Conservation (phyloP, 2,888 invertebrate species). For the Melanotus villosus region DNA sequence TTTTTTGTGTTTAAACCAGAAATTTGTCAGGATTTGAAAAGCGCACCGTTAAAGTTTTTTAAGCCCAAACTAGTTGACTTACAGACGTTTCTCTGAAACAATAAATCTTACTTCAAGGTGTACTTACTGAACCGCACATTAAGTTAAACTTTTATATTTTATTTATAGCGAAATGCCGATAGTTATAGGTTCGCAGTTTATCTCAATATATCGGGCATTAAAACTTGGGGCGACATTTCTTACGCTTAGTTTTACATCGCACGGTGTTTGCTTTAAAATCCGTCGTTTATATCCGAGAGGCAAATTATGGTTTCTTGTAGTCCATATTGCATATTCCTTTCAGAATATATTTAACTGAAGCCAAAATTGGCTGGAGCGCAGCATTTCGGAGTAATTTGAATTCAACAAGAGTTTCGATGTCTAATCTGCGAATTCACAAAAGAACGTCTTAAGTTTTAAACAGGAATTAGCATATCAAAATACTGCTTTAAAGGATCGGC, state of each 20-base stretch:
- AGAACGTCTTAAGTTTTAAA: slow-evolving; percentile 60
- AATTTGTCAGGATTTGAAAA: too few relatives aligned
- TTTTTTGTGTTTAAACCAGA: too few relatives aligned
- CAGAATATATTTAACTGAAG: slow-evolving; percentile 27
- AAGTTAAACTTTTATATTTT: slow-evolving; percentile 1
- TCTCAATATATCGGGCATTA: neutral
- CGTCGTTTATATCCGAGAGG: neutral
- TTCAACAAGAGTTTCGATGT: slow-evolving; percentile 50
- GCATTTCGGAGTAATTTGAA: slow-evolving; percentile 44
- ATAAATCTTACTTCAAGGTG: neutral
- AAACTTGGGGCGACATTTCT: neutral
- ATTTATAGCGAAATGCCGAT: neutral
- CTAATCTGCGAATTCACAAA: slow-evolving; percentile 52
- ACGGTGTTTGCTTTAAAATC: neutral
- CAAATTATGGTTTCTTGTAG: slow-evolving; percentile 19
- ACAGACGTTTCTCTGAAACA: neutral
- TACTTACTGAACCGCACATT: neutral
- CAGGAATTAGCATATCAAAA: slow-evolving; percentile 59
- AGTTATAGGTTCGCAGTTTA: neutral
- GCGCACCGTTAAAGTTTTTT: too few relatives aligned
- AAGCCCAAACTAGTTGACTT: too few relatives aligned
- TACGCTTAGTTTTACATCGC: neutral
- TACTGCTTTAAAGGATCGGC: slow-evolving; percentile 53
- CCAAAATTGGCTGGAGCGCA: slow-evolving; percentile 38
- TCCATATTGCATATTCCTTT: slow-evolving; percentile 32